Conservation (phyloP, 35 echinoderm and acorn worm species). For the Anneissia japonica region DNA sequence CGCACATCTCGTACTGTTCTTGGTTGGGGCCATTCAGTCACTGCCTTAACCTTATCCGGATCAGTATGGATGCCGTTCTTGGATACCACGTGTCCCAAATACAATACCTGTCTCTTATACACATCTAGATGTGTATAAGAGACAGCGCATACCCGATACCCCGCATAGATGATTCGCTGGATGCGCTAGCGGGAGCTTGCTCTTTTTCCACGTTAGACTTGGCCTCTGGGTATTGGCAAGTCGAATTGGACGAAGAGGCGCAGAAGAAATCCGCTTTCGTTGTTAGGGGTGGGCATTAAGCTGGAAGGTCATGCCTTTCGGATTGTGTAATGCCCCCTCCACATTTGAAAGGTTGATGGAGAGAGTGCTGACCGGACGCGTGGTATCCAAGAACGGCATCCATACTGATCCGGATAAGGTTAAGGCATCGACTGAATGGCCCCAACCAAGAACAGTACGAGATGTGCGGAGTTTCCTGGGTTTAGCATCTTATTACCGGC, state of each 20-base stretch:
- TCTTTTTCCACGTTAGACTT: too few relatives aligned
- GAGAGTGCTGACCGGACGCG: too few relatives aligned
- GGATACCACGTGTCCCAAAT: slow-evolving; percentile 21
- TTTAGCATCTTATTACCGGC: slow-evolving; percentile 23
- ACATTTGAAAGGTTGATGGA: too few relatives aligned
- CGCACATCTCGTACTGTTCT: slow-evolving; percentile 10
- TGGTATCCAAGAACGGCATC: slow-evolving; percentile 30
- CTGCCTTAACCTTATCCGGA: slow-evolving; percentile 1
- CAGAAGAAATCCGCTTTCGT: slow-evolving; percentile 6
- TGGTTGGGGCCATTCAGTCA: slow-evolving; percentile 33
- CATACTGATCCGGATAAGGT: slow-evolving; percentile 27
- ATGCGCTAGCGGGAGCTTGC: too few relatives aligned
- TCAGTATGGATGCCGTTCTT: background rate
- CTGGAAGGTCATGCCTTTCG: too few relatives aligned
- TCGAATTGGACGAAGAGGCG: background rate
- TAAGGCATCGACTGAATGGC: slow-evolving; percentile 27
- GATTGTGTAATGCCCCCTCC: too few relatives aligned
- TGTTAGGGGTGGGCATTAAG: slow-evolving; percentile 19
- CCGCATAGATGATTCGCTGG: too few relatives aligned
- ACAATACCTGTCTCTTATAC: background rate
- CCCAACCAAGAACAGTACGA: background rate
- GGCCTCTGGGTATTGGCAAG: slow-evolving; percentile 15
- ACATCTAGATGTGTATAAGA: too few relatives aligned
- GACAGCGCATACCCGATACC: too few relatives aligned
- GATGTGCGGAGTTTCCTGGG: slow-evolving; percentile 53